Evolutionary conservation across 2,888 invertebrate species (phyloP).

Genomic region (Archips crataeganus): DNA sequence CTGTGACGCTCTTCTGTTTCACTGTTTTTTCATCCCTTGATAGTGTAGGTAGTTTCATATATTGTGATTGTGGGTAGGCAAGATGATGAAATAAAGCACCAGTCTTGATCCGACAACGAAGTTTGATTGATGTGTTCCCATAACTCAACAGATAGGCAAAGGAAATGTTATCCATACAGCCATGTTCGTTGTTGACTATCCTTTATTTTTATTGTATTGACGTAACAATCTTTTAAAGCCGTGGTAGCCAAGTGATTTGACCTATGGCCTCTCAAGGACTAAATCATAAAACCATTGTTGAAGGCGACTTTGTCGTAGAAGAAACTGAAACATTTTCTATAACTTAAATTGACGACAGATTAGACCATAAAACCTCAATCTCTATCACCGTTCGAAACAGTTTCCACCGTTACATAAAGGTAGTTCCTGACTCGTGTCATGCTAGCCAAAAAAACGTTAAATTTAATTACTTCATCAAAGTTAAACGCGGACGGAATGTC

Average conservation of each 20-base stretch:
- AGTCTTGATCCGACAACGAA: too few relatives aligned
- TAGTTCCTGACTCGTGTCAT: conserved; percentile 33
- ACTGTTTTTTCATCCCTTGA: not conserved
- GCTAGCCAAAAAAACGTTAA: conserved; percentile 36
- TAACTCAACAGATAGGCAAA: not conserved
- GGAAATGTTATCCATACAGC: too few relatives aligned
- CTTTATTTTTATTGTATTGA: too few relatives aligned
- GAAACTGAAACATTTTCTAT: not conserved
- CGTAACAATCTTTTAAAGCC: too few relatives aligned
- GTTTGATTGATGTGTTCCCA: too few relatives aligned
- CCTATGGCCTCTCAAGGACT: too few relatives aligned
- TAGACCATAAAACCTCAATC: conserved; percentile 5
- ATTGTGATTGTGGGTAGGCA: too few relatives aligned
- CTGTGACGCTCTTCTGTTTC: not conserved
- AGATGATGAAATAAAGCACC: too few relatives aligned
- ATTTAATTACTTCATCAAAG: conserved; percentile 48
- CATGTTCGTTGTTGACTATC: too few relatives aligned
- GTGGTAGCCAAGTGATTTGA: too few relatives aligned
- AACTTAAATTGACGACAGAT: not conserved
- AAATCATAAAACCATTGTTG: too few relatives aligned
- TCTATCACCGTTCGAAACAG: conserved; percentile 14
- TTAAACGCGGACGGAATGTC: conserved; percentile 49
- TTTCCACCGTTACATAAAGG: conserved; percentile 33
- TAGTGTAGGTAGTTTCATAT: too few relatives aligned
- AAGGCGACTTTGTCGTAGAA: not conserved